Conservation (phyloP, 2,113 vertebrate genomes). For the Myiopsitta monachus region DNA sequence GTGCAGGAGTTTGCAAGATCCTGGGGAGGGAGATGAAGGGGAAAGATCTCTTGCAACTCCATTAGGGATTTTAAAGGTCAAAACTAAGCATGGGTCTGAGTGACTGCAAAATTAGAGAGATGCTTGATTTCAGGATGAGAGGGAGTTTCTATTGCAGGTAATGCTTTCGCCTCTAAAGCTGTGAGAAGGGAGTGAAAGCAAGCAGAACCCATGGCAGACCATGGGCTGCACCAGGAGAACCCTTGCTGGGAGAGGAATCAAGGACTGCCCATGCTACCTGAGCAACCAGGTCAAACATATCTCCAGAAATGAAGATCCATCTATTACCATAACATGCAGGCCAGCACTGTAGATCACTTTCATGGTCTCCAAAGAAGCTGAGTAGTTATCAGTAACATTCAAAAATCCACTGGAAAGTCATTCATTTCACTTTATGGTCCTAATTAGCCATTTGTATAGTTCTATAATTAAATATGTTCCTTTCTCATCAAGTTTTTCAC, state of each 20-base stretch:
- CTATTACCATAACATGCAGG: slow-evolving; percentile 71
- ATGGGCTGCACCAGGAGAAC: slow-evolving; percentile 71
- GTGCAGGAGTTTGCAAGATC: slow-evolving; percentile 21
- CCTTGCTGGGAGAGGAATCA: slow-evolving; percentile 76
- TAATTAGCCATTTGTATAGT: slow-evolving; percentile 89
- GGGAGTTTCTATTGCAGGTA: slow-evolving; percentile 53
- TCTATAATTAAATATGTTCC: slow-evolving; percentile 89
- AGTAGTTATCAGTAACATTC: slow-evolving; percentile 82
- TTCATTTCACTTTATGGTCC: slow-evolving; percentile 87
- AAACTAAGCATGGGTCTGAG: slow-evolving; percentile 41
- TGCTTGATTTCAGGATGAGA: slow-evolving; percentile 55
- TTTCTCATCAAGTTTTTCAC: slow-evolving; percentile 89
- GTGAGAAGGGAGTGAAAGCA: slow-evolving; percentile 70
- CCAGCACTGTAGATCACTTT: slow-evolving; percentile 78
- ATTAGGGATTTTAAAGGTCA: slow-evolving; percentile 56
- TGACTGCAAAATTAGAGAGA: slow-evolving; percentile 51
- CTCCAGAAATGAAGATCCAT: slow-evolving; percentile 78
- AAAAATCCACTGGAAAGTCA: slow-evolving; percentile 85
- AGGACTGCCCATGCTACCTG: slow-evolving; percentile 80
- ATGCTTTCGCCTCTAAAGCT: slow-evolving; percentile 63
- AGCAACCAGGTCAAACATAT: slow-evolving; percentile 83
- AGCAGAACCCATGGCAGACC: slow-evolving; percentile 72
- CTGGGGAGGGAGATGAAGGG: not conserved
- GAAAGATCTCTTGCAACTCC: slow-evolving; percentile 34
- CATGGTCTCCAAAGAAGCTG: slow-evolving; percentile 81